phyloP scores from a whole-genome alignment of 2,888 invertebrate species.

The Nomada fucata region DNA sequence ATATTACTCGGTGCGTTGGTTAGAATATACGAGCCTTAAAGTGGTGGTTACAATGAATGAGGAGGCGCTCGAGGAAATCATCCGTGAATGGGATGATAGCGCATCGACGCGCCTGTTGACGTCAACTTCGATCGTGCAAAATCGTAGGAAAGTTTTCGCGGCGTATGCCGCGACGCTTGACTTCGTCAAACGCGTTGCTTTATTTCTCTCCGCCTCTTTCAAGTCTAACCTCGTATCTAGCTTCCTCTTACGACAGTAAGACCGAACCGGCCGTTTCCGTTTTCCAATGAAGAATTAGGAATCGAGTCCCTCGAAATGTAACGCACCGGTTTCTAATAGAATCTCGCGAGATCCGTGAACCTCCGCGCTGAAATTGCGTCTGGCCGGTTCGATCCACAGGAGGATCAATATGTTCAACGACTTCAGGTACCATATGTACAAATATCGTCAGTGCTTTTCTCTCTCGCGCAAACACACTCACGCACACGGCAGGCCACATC shows the following conservation, averaged over 20 bases:
- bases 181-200: slow-evolving; percentile 34
- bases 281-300: neutral
- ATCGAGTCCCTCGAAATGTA: neutral
- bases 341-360: neutral
- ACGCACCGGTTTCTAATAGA: neutral
- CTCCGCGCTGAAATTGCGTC: neutral
- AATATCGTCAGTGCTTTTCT: slow-evolving; percentile 46
- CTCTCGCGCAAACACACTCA: slow-evolving; percentile 16
- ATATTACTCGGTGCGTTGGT: slow-evolving; percentile 55
- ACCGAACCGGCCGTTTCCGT: slow-evolving; percentile 47
- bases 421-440: slow-evolving; percentile 74
- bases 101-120: slow-evolving; percentile 44
- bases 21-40: slow-evolving; percentile 57
- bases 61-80: slow-evolving; percentile 32
- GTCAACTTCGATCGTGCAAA: slow-evolving; percentile 70
- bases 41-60: slow-evolving; percentile 51
- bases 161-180: slow-evolving; percentile 23
- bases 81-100: slow-evolving; percentile 19
- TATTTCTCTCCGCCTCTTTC: slow-evolving; percentile 11
- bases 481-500: slow-evolving; percentile 21
- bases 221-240: slow-evolving; percentile 57
- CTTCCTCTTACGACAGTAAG: slow-evolving; percentile 39
- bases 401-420: slow-evolving; percentile 67
- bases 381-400: slow-evolving; percentile 49
- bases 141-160: slow-evolving; percentile 63